These are phyloP conservation scores for Craseonycteris thonglongyai DNA, from an alignment of 2,113 vertebrate species.

Conservation along the genomic window DNA sequence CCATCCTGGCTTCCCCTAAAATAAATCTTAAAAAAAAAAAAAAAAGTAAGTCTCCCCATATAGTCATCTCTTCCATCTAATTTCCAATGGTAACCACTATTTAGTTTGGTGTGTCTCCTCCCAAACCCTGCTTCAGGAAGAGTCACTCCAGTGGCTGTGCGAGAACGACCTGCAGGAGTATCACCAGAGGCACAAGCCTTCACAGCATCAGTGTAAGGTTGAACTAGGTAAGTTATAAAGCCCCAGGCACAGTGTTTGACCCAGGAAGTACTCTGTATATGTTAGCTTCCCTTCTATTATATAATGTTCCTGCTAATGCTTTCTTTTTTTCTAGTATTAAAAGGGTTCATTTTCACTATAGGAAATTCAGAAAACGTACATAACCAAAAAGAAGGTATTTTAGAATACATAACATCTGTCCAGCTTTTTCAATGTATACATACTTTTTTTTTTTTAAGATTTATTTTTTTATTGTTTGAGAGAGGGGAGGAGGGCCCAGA, in stretches of 20 bases:
- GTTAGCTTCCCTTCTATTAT: neutral
- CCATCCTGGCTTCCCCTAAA: too few relatives aligned
- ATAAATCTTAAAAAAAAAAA: too few relatives aligned
- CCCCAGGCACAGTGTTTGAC: neutral
- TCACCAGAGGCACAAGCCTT: neutral
- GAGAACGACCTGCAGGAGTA: neutral
- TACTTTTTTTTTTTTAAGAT: neutral
- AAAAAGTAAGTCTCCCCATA: neutral
- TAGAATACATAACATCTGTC: neutral
- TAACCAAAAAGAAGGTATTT: neutral
- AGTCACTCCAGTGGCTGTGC: neutral
- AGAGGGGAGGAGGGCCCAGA: too few relatives aligned
- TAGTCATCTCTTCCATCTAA: neutral
- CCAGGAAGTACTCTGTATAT: neutral
- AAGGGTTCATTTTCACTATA: neutral
- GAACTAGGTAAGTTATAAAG: neutral
- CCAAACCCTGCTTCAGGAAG: neutral
- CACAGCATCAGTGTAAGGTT: neutral
- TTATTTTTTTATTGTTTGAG: conserved; percentile 23
- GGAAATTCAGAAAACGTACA: neutral
- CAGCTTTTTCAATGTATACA: neutral
- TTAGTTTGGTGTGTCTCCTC: neutral
- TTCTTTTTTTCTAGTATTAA: neutral
- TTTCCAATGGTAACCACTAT: neutral
- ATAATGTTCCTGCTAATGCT: neutral